These are phyloP conservation scores for Drosophila gunungcola DNA, from an alignment of 1,140 invertebrate species.

Conservation along the genomic window DNA sequence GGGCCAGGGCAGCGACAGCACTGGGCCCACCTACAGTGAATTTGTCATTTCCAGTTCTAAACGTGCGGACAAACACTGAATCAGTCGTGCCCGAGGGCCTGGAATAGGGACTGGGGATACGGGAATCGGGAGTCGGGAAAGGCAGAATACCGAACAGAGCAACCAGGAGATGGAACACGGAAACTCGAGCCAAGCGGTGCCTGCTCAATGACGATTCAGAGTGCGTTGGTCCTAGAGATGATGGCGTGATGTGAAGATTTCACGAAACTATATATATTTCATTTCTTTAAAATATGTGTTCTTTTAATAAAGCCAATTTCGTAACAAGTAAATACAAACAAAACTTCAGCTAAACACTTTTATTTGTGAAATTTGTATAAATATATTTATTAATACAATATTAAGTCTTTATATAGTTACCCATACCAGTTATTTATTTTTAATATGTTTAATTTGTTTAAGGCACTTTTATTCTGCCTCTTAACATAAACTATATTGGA, in stretches of 20 bases:
- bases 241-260: conserved; percentile 13
- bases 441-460: no score
- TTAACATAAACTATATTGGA: no score
- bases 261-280: no score
- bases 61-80: conserved; percentile 77
- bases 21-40: conserved; percentile 77
- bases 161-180: conserved; percentile 16
- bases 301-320: no score
- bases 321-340: no score
- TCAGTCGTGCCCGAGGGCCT: conserved; percentile 14
- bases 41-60: conserved; percentile 83
- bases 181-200: conserved; percentile 16
- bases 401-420: no score
- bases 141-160: background rate
- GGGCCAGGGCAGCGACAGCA: conserved; percentile 9
- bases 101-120: background rate
- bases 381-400: no score
- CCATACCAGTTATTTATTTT: no score
- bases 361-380: no score
- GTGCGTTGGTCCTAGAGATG: conserved; percentile 43
- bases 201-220: conserved; percentile 31
- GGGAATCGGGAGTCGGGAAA: conserved; percentile 8
- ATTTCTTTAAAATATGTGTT: no score
- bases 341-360: no score
- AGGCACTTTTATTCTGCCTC: no score